Percentiles rank a stretch among this genome's conserved stretches.
phyloP scores from a whole-genome alignment of 2,113 vertebrate genomes.

The Gopherus evgoodei region DNA sequence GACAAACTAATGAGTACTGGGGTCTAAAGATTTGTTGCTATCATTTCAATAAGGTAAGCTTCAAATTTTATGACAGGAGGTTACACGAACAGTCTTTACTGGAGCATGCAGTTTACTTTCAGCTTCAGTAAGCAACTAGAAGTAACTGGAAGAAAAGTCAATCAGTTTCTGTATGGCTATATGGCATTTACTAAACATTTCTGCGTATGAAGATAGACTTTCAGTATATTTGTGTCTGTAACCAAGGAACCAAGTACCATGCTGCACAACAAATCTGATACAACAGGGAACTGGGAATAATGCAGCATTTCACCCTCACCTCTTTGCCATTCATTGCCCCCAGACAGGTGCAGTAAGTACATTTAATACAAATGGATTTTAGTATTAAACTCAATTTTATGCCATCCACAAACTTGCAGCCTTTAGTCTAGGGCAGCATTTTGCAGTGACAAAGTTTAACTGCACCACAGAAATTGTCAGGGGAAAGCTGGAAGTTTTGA shows the following conservation, averaged over 20 bases:
- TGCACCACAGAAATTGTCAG: background rate
- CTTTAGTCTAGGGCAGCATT: background rate
- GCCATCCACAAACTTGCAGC: background rate
- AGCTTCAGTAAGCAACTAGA: background rate
- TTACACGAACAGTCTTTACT: background rate
- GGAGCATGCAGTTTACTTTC: background rate
- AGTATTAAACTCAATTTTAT: background rate
- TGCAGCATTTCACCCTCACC: background rate
- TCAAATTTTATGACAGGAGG: background rate
- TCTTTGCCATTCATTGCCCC: background rate
- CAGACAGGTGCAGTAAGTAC: background rate
- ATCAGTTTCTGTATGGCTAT: background rate
- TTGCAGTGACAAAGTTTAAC: background rate
- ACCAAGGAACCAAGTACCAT: background rate
- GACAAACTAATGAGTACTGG: background rate
- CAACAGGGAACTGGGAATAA: background rate
- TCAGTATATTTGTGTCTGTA: background rate
- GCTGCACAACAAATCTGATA: background rate
- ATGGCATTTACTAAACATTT: background rate
- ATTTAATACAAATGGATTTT: background rate
- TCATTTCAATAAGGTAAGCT: background rate
- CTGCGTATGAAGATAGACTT: background rate
- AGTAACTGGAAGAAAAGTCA: background rate
- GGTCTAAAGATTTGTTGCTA: background rate
- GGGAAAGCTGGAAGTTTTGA: background rate